phyloP scores from a whole-genome alignment of 2,113 vertebrate genomes.

The Stigmatopora argus region DNA sequence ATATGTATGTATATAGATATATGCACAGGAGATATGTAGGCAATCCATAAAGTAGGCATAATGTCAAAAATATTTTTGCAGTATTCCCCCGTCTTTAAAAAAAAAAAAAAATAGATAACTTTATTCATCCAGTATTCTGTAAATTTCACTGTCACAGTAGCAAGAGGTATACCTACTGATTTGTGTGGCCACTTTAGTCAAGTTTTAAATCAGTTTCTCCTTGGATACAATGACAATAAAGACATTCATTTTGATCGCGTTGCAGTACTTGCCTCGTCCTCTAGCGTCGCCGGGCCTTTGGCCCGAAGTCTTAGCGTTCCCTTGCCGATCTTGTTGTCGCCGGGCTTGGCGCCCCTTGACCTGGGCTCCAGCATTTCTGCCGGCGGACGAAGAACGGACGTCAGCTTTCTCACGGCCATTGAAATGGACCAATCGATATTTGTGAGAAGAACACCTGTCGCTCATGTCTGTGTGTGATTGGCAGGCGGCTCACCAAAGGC shows the following conservation, averaged over 20 bases:
- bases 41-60: too few relatives aligned
- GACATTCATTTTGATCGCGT: background rate
- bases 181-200: too few relatives aligned
- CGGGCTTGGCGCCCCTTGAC: constrained; percentile 70
- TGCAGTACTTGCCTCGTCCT: constrained; percentile 76
- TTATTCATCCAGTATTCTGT: too few relatives aligned
- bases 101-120: too few relatives aligned
- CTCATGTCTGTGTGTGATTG: background rate
- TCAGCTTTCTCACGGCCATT: background rate
- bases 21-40: too few relatives aligned
- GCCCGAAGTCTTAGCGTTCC: constrained; percentile 85
- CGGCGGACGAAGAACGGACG: background rate
- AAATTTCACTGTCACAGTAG: too few relatives aligned
- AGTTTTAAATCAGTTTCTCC: too few relatives aligned
- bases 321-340: constrained; percentile 72
- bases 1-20: too few relatives aligned
- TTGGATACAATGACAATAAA: too few relatives aligned
- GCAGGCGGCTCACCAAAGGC: constrained; percentile 87
- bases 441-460: background rate
- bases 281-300: constrained; percentile 85
- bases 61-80: too few relatives aligned
- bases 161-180: too few relatives aligned
- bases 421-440: background rate
- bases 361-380: constrained; percentile 87
- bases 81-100: too few relatives aligned